Evolutionary conservation across 1,140 invertebrate genomes (phyloP).

Genomic region (Venustaconcha ellipsiformis): DNA sequence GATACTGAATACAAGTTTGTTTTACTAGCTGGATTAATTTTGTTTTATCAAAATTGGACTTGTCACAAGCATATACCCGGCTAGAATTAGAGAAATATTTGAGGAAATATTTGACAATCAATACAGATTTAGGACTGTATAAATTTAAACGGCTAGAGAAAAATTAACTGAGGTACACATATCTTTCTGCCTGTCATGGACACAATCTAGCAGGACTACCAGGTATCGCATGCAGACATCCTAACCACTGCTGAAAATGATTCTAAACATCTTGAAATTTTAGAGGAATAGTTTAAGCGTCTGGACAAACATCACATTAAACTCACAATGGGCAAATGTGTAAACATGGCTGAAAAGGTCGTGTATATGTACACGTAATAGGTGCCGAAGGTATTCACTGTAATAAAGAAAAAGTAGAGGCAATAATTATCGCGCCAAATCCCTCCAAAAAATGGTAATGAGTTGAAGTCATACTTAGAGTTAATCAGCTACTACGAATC

Average conservation of each 20-base stretch:
- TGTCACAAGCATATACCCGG: too few relatives aligned
- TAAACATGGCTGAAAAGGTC: not conserved
- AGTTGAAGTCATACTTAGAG: conserved; percentile 31
- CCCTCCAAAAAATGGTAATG: conserved; percentile 17
- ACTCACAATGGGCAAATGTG: conserved; percentile 1
- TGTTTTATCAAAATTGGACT: too few relatives aligned
- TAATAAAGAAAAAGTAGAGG: conserved; percentile 23
- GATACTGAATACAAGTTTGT: too few relatives aligned
- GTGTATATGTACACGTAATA: conserved; percentile 15
- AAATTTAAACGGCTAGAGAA: conserved; percentile 63
- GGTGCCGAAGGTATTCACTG: conserved; percentile 25
- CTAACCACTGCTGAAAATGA: too few relatives aligned
- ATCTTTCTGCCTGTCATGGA: conserved; percentile 27
- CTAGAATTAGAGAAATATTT: conserved; percentile 10
- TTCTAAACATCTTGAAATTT: not conserved
- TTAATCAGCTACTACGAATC: conserved; percentile 29
- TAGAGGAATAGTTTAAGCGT: conserved; percentile 1
- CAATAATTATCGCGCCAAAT: conserved; percentile 12
- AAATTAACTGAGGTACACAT: not conserved
- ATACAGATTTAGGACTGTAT: conserved; percentile 69
- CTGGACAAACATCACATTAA: conserved; percentile 2
- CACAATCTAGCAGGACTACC: conserved; percentile 6
- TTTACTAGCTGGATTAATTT: too few relatives aligned
- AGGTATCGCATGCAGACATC: conserved; percentile 12
- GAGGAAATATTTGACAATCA: conserved; percentile 47